Conservation (phyloP, 2,113 vertebrate genomes). For the Brevimyrus niger region DNA sequence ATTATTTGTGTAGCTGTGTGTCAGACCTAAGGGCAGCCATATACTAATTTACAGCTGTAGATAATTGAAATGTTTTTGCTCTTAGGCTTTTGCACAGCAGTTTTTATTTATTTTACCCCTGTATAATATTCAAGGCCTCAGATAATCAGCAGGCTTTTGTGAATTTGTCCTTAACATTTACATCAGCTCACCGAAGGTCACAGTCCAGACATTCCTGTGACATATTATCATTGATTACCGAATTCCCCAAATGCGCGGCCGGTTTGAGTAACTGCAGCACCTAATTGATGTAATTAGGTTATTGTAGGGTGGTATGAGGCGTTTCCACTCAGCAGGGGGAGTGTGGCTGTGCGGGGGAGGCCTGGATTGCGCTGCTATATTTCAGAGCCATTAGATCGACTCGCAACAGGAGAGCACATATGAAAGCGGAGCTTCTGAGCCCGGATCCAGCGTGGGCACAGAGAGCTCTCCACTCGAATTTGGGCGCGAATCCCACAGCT, state of each 20-base stretch:
- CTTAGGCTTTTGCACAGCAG: background rate
- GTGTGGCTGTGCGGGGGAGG: background rate
- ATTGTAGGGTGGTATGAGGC: conserved; percentile 9
- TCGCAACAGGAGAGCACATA: background rate
- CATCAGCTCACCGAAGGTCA: conserved; percentile 3
- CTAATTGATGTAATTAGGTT: conserved; percentile 37
- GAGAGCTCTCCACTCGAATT: background rate
- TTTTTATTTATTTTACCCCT: background rate
- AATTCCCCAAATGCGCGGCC: background rate
- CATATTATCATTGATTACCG: conserved; percentile 25
- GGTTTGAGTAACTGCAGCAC: conserved; percentile 28
- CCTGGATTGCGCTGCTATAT: background rate
- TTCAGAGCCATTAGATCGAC: background rate
- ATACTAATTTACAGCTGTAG: background rate
- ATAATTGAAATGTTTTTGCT: background rate
- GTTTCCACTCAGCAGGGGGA: background rate
- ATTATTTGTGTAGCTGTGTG: background rate
- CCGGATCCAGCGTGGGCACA: no score
- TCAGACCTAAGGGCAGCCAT: background rate
- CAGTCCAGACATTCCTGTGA: background rate
- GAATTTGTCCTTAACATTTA: conserved; percentile 3
- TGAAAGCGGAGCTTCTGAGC: background rate
- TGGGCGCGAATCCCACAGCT: background rate
- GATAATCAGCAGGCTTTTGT: background rate
- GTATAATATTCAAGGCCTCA: background rate